A percentile compares a stretch with the other conserved stretches of the same genome.
These are phyloP conservation scores for Hydrocynus forskahlii DNA, from an alignment of 2,797 vertebrate species.

Conservation along the genomic window DNA sequence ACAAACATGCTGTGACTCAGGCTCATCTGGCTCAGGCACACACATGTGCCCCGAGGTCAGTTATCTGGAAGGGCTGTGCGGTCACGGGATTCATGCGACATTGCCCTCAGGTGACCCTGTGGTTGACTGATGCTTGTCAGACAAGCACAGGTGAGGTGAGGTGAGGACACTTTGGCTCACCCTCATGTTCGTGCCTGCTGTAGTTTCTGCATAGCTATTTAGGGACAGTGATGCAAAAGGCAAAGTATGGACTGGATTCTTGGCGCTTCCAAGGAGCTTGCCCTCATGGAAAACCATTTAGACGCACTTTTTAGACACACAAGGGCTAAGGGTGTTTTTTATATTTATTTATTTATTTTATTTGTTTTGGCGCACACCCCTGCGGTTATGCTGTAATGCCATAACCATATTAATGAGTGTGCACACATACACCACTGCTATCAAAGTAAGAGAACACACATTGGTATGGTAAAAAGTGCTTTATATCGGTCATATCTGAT, in stretches of 20 bases:
- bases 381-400: too few species aligned
- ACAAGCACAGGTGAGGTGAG: constrained; percentile 5
- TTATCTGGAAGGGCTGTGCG: neutral
- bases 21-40: constrained; percentile 1
- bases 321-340: too few species aligned
- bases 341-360: too few species aligned
- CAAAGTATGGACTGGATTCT: neutral
- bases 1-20: constrained; percentile 18
- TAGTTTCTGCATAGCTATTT: constrained; percentile 7
- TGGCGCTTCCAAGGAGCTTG: neutral
- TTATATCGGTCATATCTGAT: too few species aligned
- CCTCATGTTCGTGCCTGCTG: neutral
- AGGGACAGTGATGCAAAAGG: neutral
- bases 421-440: too few species aligned
- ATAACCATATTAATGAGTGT: too few species aligned
- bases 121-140: neutral
- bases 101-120: neutral
- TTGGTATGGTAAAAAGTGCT: too few species aligned
- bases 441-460: too few species aligned
- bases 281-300: neutral
- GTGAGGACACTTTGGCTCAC: constrained; percentile 6
- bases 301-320: neutral
- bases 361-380: too few species aligned
- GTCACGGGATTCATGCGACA: neutral
- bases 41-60: neutral